These are phyloP conservation scores for Cantharis rufa DNA, from an alignment of 2,888 invertebrate species.

Conservation along the genomic window DNA sequence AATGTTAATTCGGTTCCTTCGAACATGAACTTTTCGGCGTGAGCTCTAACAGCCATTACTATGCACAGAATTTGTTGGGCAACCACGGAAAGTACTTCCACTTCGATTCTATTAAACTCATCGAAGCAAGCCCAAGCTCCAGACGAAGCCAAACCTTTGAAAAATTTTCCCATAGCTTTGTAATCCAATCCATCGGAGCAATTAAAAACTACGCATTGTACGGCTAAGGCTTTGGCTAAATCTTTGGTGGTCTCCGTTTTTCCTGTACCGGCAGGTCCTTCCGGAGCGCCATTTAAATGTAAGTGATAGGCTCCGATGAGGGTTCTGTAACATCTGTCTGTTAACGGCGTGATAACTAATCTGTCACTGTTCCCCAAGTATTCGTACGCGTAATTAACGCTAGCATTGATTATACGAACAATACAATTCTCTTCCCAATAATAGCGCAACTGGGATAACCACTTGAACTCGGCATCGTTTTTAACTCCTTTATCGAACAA, in stretches of 20 bases:
- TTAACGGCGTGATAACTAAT: slow-evolving; percentile 75
- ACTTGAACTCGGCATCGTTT: slow-evolving; percentile 79
- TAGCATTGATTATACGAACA: slow-evolving; percentile 79
- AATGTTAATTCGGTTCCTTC: slow-evolving; percentile 74
- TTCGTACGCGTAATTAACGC: slow-evolving; percentile 80
- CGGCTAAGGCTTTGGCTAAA: slow-evolving; percentile 87
- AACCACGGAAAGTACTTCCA: slow-evolving; percentile 83
- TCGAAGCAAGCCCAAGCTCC: slow-evolving; percentile 91
- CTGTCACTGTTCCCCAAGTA: slow-evolving; percentile 81
- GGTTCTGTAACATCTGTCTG: slow-evolving; percentile 81
- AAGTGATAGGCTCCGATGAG: slow-evolving; percentile 81
- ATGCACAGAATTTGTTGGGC: slow-evolving; percentile 85
- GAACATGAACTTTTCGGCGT: slow-evolving; percentile 70
- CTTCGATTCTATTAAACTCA: slow-evolving; percentile 84
- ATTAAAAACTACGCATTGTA: slow-evolving; percentile 87
- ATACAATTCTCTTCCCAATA: slow-evolving; percentile 69
- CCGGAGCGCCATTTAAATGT: slow-evolving; percentile 81
- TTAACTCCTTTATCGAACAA: slow-evolving; percentile 66
- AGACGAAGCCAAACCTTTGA: slow-evolving; percentile 80
- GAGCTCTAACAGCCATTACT: slow-evolving; percentile 71
- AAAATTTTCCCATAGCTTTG: slow-evolving; percentile 83
- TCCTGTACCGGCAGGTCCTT: slow-evolving; percentile 85
- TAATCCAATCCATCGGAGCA: slow-evolving; percentile 86
- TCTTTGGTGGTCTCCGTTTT: slow-evolving; percentile 93
- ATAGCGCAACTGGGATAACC: slow-evolving; percentile 82